phyloP scores from a whole-genome alignment of 2,113 vertebrate species.

The Cyanocitta stelleri region DNA sequence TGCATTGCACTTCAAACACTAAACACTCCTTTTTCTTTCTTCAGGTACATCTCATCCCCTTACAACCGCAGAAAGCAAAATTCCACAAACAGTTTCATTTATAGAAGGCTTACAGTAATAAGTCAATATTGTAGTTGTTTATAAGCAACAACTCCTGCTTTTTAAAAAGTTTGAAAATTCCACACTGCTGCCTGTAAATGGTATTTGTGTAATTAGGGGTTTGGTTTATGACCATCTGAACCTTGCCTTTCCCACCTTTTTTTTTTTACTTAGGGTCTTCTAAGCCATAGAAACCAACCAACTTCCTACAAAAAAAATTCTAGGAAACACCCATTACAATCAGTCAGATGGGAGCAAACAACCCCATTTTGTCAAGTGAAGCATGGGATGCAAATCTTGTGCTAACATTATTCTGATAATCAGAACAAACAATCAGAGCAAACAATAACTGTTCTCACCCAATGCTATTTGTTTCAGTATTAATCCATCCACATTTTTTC shows the following conservation, averaged over 20 bases:
- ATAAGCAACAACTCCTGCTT: not conserved
- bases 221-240: not conserved
- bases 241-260: not conserved
- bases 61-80: not conserved
- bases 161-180: not conserved
- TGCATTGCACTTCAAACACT: not conserved
- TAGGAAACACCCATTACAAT: not conserved
- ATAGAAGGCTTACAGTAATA: not conserved
- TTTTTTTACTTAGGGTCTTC: not conserved
- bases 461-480: not conserved
- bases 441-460: not conserved
- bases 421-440: not conserved
- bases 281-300: not conserved
- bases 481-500: not conserved
- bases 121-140: not conserved
- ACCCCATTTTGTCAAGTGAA: not conserved
- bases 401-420: not conserved
- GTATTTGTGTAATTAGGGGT: not conserved
- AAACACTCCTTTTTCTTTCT: not conserved
- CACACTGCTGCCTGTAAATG: not conserved
- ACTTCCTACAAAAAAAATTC: not conserved
- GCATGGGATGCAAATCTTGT: not conserved
- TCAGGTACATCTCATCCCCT: not conserved
- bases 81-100: not conserved
- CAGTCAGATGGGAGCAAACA: not conserved